Percentiles rank a stretch among this genome's conserved stretches.
Evolutionary conservation across 35 echinoderm and acorn worm species (phyloP).

Genomic region (Ophioderma brevispina): DNA sequence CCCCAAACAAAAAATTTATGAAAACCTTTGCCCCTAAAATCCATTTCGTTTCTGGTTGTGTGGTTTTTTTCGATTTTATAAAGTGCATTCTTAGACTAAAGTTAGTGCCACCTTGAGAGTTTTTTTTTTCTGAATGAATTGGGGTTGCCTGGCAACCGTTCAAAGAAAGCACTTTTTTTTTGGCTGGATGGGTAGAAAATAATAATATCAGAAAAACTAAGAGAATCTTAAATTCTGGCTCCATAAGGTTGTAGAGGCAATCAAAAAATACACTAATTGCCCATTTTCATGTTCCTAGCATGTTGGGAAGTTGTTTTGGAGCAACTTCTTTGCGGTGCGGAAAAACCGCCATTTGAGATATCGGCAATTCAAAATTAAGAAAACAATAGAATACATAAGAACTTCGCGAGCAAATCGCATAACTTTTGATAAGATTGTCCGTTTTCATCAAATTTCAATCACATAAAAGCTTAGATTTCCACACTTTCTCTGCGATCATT

Average conservation of each 20-base stretch:
- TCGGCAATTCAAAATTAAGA: not conserved
- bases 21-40: not conserved
- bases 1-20: no score
- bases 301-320: not conserved
- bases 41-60: not conserved
- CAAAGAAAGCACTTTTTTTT: not conserved
- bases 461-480: no score
- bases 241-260: not conserved
- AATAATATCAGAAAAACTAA: not conserved
- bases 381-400: no score
- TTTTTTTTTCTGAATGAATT: not conserved
- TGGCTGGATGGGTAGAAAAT: not conserved
- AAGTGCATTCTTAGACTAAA: not conserved
- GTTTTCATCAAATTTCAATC: no score
- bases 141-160: not conserved
- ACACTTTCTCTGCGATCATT: no score
- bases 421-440: no score
- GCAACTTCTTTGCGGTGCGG: not conserved
- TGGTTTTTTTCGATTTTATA: not conserved
- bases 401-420: no score
- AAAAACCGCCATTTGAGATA: not conserved
- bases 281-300: not conserved
- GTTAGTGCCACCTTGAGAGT: not conserved
- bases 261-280: not conserved
- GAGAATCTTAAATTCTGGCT: not conserved